These are phyloP conservation scores for Drosophila tripunctata DNA, from an alignment of 2,888 invertebrate species.

Conservation along the genomic window DNA sequence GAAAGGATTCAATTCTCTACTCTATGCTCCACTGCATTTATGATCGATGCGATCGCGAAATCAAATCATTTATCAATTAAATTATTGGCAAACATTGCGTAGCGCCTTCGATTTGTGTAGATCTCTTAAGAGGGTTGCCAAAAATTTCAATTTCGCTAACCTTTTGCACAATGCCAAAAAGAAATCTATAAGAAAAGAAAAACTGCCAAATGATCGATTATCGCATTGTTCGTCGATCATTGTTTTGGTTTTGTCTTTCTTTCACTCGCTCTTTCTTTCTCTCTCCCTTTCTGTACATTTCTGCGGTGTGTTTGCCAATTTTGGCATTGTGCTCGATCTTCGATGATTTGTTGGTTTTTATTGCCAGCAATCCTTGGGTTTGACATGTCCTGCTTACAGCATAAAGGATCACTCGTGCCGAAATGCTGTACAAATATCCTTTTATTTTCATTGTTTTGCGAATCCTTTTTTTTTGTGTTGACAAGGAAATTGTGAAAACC, in stretches of 20 bases:
- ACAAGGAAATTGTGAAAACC: slow-evolving; percentile 9
- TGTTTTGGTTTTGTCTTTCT: slow-evolving; percentile 21
- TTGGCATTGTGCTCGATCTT: slow-evolving; percentile 36
- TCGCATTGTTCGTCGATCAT: slow-evolving; percentile 45
- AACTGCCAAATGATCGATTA: slow-evolving; percentile 78
- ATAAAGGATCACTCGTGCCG: slow-evolving; percentile 56
- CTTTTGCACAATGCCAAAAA: slow-evolving; percentile 48
- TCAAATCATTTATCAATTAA: slow-evolving; percentile 81
- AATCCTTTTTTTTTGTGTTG: slow-evolving; percentile 32
- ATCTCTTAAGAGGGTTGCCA: slow-evolving; percentile 56
- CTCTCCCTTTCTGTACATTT: background rate
- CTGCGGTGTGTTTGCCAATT: slow-evolving; percentile 76
- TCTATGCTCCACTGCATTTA: slow-evolving; percentile 41
- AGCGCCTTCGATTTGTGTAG: slow-evolving; percentile 50
- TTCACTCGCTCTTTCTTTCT: slow-evolving; percentile 18
- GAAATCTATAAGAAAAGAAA: slow-evolving; percentile 4
- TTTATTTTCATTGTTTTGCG: slow-evolving; percentile 38
- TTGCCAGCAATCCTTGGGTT: slow-evolving; percentile 50
- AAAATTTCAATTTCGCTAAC: slow-evolving; percentile 25
- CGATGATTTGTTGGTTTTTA: slow-evolving; percentile 76
- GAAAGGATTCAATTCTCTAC: background rate
- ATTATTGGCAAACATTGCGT: slow-evolving; percentile 80
- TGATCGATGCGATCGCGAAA: slow-evolving; percentile 68
- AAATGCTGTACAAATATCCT: slow-evolving; percentile 47
- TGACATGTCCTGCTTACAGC: slow-evolving; percentile 30